Evolutionary conservation across 2,797 vertebrate species (phyloP).

Genomic region (Rhadinocentrus ornatus): DNA sequence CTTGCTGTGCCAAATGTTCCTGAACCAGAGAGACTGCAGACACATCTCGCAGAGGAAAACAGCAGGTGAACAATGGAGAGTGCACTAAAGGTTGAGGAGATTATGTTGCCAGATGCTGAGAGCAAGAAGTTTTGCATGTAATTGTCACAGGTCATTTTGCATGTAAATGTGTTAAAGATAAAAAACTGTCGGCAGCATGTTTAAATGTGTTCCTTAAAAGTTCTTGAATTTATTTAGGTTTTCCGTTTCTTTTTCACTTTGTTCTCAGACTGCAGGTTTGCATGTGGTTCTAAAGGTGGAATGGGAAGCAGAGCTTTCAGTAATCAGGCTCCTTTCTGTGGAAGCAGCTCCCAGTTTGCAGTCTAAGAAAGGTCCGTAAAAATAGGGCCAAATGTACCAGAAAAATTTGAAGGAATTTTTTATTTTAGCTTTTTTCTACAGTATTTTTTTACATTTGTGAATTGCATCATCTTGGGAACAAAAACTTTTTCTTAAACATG

Average conservation of each 20-base stretch:
- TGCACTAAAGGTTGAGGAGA: conserved; percentile 8
- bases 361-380: no score
- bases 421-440: no score
- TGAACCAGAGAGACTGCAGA: conserved; percentile 35
- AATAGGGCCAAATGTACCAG: no score
- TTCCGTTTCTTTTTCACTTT: not conserved
- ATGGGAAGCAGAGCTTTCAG: no score
- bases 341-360: no score
- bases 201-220: not conserved
- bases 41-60: conserved; percentile 26
- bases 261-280: no score
- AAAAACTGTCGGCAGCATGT: not conserved
- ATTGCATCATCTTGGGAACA: no score
- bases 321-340: no score
- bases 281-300: no score
- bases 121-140: conserved; percentile 11
- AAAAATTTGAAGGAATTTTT: no score
- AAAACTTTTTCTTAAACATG: no score
- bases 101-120: conserved; percentile 34
- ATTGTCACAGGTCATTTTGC: conserved; percentile 3
- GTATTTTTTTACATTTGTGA: no score
- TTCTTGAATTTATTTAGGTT: not conserved
- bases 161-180: not conserved
- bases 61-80: conserved; percentile 25
- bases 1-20: conserved; percentile 19